A percentile compares a stretch with the other conserved stretches of the same genome.
Evolutionary conservation across 2,797 vertebrate genomes (phyloP).

Genomic region (Esox masquinongy): DNA sequence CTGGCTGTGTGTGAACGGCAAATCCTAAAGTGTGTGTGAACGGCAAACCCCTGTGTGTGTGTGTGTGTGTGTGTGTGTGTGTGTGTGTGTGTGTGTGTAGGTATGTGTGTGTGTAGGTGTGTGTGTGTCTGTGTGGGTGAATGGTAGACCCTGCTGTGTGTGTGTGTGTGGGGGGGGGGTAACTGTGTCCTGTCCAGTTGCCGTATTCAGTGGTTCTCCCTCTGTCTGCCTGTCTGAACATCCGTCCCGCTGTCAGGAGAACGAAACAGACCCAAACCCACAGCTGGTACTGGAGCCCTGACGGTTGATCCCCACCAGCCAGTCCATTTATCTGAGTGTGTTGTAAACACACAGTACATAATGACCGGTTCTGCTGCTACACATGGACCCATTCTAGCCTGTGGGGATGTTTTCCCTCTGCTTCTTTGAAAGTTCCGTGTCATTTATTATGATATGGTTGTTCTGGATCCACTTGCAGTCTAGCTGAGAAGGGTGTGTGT

Average conservation of each 20-base stretch:
- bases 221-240: too few species aligned
- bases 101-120: background rate
- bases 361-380: constrained; percentile 68
- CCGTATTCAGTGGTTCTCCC: constrained; percentile 43
- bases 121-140: constrained; percentile 8
- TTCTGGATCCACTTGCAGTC: constrained; percentile 40
- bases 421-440: constrained; percentile 14
- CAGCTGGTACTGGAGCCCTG: constrained; percentile 66
- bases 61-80: too few species aligned
- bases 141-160: background rate
- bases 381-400: constrained; percentile 66
- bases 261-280: constrained; percentile 66
- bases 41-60: too few species aligned
- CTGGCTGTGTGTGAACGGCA: too few species aligned
- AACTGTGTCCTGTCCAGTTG: constrained; percentile 40
- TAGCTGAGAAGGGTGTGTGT: constrained; percentile 34
- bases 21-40: too few species aligned
- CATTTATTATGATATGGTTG: constrained; percentile 58
- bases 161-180: too few species aligned
- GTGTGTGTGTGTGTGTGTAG: constrained; percentile 13
- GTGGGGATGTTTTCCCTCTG: constrained; percentile 37
- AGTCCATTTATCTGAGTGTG: constrained; percentile 72
- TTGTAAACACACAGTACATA: constrained; percentile 75
- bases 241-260: constrained; percentile 64
- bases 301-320: constrained; percentile 69